Base-by-base conservation (phyloP, 2,113 vertebrate genomes). In the Carlito syrichta region DNA sequence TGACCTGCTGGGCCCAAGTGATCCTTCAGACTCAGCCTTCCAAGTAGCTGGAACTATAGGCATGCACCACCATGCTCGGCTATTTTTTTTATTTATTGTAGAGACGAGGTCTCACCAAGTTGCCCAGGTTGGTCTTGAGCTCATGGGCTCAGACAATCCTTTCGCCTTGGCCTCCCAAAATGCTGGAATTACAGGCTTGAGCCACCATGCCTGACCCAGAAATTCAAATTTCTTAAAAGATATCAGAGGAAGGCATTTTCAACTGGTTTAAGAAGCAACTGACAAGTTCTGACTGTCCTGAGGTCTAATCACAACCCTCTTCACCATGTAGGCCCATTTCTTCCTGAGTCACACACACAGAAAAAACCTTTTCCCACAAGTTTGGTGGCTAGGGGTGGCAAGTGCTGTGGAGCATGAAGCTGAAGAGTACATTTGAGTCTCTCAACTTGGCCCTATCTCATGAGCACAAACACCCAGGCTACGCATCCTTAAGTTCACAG, bases 401-500 rank as follows among this genome's bases (percentile, higher is more conserved):
- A 3, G 68, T 2, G 5, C 27, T 25, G 14, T 58, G 8, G 25
- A 56, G 20, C 63, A 1, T 4, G 66, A 32, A 23, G 6, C 16
- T 4, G 7, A 54, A 22, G 45, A 5, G 0, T 4, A 14, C 12
- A 4, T 4, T 20, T 45, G 25, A 20, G 8, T 50, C 74, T 8
- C 2, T 27, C 0, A 4, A 14, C 25, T 38, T 60, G 30, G 8
- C 69, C 52, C 8, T 16, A 3, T 60, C 66, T 40, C 10, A 4
- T 14, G 32, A n/a, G 6, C 48, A 10, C 60, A 87, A 40, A 40
- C 11, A 4, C 68, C 2, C 1, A 0, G 6, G 17, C 73, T 35
- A 4, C 0, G 35, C 6, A 4, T 23, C 48, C 68, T 54, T 48
- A 30, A 0, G 1, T 45, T 27, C 7, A 1, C 27, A 69, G 11